phyloP scores from a whole-genome alignment of 2,797 vertebrate genomes.

The Choloepus didactylus region DNA sequence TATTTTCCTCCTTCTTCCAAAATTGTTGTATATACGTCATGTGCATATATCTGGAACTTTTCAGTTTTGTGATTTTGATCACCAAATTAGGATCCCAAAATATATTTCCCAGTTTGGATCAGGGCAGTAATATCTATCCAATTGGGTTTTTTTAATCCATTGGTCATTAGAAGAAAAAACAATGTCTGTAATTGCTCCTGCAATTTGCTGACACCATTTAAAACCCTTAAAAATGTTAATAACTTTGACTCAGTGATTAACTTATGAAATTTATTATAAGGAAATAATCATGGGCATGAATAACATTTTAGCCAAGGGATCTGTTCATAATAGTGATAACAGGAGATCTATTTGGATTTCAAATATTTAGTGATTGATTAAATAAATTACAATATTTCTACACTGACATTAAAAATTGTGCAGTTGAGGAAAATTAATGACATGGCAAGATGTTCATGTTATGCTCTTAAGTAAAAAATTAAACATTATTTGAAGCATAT shows the following conservation, averaged over 20 bases:
- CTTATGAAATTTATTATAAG: background rate
- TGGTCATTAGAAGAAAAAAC: background rate
- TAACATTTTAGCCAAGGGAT: background rate
- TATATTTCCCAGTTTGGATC: background rate
- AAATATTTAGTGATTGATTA: background rate
- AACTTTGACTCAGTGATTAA: conserved; percentile 5
- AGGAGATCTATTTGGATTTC: background rate
- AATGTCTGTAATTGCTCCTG: background rate
- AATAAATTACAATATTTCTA: conserved; percentile 1
- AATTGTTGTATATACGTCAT: background rate
- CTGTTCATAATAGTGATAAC: background rate
- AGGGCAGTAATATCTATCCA: background rate
- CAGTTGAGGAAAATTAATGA: background rate
- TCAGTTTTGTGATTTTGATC: background rate
- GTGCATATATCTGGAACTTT: background rate
- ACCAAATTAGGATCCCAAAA: conserved; percentile 25
- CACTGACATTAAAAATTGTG: background rate
- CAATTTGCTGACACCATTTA: background rate
- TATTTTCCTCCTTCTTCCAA: background rate
- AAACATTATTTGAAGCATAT: background rate
- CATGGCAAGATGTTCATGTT: background rate
- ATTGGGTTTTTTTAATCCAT: background rate
- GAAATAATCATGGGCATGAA: background rate
- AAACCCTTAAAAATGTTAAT: conserved; percentile 2
- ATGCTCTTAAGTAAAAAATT: background rate